These are phyloP conservation scores for Microtus oregoni DNA, from an alignment of 2,113 vertebrate genomes.

Conservation along the genomic window DNA sequence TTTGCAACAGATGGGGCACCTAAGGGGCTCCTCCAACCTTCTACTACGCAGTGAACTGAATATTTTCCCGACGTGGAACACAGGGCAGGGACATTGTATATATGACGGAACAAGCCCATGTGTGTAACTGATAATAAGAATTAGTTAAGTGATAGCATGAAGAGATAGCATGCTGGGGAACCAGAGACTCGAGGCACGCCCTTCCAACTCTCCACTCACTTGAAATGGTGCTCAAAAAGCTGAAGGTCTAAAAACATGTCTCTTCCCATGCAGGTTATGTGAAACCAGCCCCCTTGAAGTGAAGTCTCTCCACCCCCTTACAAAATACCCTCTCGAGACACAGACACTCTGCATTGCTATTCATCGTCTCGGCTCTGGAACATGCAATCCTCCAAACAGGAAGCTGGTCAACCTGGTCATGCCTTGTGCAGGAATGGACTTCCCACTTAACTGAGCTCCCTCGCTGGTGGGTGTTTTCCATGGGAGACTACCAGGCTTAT, in stretches of 20 bases:
- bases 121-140: neutral
- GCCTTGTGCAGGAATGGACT: slow-evolving; percentile 54
- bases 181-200: neutral
- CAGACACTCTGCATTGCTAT: neutral
- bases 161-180: neutral
- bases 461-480: neutral
- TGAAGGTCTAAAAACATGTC: neutral
- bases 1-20: neutral
- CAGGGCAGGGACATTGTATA: neutral
- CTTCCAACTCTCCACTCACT: neutral
- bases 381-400: slow-evolving; percentile 24
- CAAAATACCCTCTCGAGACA: neutral
- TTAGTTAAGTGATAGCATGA: neutral
- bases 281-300: neutral
- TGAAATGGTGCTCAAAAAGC: neutral
- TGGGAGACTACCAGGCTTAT: neutral
- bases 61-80: neutral
- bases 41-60: neutral
- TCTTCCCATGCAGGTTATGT: neutral
- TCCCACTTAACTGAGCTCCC: neutral
- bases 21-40: neutral
- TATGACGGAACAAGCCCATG: neutral
- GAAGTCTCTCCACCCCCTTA: neutral
- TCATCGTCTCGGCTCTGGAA: neutral
- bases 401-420: slow-evolving; percentile 52